Base-by-base conservation (phyloP, 1,140 invertebrate species). In the Uloborus diversus region DNA sequence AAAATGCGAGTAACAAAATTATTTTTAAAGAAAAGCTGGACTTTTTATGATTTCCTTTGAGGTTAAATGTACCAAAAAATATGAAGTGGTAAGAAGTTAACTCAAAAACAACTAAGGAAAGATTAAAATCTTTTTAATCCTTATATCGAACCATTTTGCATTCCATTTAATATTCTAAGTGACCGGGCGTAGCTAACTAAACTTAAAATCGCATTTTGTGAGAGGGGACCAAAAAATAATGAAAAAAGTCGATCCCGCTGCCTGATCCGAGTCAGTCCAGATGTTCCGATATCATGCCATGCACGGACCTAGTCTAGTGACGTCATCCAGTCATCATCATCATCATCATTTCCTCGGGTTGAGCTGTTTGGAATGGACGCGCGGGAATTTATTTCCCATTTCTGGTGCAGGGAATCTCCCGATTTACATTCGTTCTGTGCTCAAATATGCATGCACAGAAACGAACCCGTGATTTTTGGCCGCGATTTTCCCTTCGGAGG, bases 311-410 rank as follows among this genome's bases (percentile, higher is more conserved):
- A 5, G 20, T n/a, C 27, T 51, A 13, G 59, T 78, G 61, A 78
- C 61, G 73, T 78, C 73, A 78, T 49, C 20, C n/a, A 51, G 49
- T 42, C 49, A 64, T 75, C 71, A 78, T 78, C 73, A 78, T 78
- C 73, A 78, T 78, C 73, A 78, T 78, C 73, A 78, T 78, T 78
- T 76, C 30, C 69, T 42, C 30, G 42, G 49, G 61, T 20, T 65
- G 47, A 78, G 42, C 28, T 37, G 47, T 66, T 20, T 27, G 37
- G 32, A 23, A 47, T 28, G 28, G 61, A 42, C 28, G 37, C 20
- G 13, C 32, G 59, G 57, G 73, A 66, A 65, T 78, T 78, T 78
- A 78, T 78, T 78, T 78, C 66, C 73, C 73, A 78, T 78, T 78
- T 78, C 73, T 66, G 33, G 42, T 47, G 33, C 23, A 5, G 14